Percentiles rank a stretch among this genome's conserved stretches.
Evolutionary conservation across 2,113 vertebrate species (phyloP).

Genomic region (Hirundichthys speculiger): DNA sequence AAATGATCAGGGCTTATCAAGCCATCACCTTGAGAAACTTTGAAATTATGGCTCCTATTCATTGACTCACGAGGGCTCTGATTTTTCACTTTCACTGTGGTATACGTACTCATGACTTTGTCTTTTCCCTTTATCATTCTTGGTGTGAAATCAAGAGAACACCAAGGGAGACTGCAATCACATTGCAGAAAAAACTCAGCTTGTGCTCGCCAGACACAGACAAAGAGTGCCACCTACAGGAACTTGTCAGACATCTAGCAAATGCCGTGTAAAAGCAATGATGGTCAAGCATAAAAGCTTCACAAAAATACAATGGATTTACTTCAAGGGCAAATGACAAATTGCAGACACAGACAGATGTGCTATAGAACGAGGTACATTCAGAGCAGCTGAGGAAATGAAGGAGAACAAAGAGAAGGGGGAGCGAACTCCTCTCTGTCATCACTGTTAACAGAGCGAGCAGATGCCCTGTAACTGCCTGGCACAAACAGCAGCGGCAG

Average conservation of each 20-base stretch:
- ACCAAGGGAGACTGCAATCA: not conserved
- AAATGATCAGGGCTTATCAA: not conserved
- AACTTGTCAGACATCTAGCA: constrained; percentile 1
- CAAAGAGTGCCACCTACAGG: constrained; percentile 23
- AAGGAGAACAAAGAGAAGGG: constrained; percentile 34
- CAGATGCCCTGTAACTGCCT: constrained; percentile 69
- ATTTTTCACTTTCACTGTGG: not conserved
- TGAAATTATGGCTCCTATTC: no score
- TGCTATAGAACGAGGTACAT: constrained; percentile 1
- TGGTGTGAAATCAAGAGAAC: not conserved
- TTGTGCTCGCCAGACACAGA: not conserved
- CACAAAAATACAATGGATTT: constrained; percentile 1
- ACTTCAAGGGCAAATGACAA: constrained; percentile 6
- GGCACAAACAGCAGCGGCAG: constrained; percentile 74
- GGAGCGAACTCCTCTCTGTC: constrained; percentile 43
- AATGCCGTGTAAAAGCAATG: not conserved
- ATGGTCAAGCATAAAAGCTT: not conserved
- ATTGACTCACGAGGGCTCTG: not conserved
- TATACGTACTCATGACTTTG: not conserved
- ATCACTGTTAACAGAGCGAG: constrained; percentile 50
- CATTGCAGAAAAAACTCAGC: not conserved
- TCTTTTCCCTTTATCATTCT: not conserved
- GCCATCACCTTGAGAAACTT: no score
- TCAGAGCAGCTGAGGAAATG: constrained; percentile 36
- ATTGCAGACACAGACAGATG: constrained; percentile 3